Evolutionary conservation across 2,113 vertebrate species (phyloP).

Genomic region (Pteronura brasiliensis): DNA sequence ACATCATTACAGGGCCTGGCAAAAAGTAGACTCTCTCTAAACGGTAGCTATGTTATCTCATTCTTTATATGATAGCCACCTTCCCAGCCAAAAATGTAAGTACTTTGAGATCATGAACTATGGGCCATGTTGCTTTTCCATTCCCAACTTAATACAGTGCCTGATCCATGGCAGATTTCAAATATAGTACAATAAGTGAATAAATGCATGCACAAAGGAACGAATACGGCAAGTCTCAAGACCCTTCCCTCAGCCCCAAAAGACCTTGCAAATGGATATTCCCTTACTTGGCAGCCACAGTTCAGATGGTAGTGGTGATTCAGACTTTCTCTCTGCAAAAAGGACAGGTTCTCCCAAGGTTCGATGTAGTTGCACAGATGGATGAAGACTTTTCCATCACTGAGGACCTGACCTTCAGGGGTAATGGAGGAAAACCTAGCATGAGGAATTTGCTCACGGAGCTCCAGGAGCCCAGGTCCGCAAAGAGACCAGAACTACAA

Average conservation of each 20-base stretch:
- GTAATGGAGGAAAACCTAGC: conserved; percentile 11
- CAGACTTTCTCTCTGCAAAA: conserved; percentile 92
- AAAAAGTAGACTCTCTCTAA: conserved; percentile 7
- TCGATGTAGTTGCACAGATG: conserved; percentile 92
- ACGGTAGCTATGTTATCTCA: background rate
- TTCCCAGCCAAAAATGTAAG: background rate
- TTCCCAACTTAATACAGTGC: background rate
- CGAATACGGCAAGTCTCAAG: background rate
- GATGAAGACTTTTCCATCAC: conserved; percentile 90
- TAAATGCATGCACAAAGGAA: background rate
- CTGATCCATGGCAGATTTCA: background rate
- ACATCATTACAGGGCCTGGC: background rate
- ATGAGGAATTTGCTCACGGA: background rate
- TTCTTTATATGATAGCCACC: background rate
- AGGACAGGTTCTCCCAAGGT: conserved; percentile 92
- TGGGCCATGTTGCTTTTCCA: background rate
- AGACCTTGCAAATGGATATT: background rate
- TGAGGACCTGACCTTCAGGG: conserved; percentile 87
- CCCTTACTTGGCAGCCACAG: conserved; percentile 93
- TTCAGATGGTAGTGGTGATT: conserved; percentile 94
- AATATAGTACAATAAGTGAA: background rate
- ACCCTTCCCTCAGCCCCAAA: background rate
- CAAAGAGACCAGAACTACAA: background rate
- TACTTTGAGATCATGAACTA: background rate
- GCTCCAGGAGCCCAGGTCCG: background rate